Percentiles rank a stretch among this genome's conserved stretches.
Evolutionary conservation across 2,888 invertebrate genomes (phyloP).

Genomic region (Trilocha varians): DNA sequence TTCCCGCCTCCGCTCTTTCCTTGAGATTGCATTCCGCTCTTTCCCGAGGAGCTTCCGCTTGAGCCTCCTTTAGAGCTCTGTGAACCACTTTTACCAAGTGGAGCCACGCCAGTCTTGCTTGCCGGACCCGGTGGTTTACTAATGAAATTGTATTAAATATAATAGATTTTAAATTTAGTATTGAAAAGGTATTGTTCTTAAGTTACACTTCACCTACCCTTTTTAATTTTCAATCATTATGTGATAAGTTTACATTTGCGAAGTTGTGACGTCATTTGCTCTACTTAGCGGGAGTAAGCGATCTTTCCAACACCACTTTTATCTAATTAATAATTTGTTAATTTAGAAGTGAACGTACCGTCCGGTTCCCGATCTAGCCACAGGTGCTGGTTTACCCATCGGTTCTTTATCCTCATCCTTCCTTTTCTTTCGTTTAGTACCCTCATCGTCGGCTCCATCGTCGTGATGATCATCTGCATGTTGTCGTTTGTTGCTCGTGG

Average conservation of each 20-base stretch:
- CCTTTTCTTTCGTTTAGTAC: constrained; percentile 81
- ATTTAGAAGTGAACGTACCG: constrained; percentile 33
- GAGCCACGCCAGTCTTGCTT: constrained; percentile 66
- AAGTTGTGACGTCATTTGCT: too few relatives aligned
- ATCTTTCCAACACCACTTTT: too few relatives aligned
- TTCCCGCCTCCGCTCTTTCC: constrained; percentile 43
- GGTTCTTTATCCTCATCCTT: constrained; percentile 78
- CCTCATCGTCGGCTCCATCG: constrained; percentile 76
- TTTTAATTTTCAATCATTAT: too few relatives aligned
- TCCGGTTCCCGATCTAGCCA: constrained; percentile 43
- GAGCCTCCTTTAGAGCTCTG: constrained; percentile 34
- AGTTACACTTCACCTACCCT: too few relatives aligned
- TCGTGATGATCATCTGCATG: constrained; percentile 69
- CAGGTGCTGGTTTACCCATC: constrained; percentile 61
- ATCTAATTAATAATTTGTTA: too few relatives aligned
- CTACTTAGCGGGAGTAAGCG: too few relatives aligned
- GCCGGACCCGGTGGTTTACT: constrained; percentile 70
- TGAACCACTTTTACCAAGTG: too few relatives aligned
- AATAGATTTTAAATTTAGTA: too few relatives aligned
- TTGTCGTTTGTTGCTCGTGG: constrained; percentile 30
- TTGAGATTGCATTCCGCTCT: constrained; percentile 30
- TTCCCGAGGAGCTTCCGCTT: constrained; percentile 28
- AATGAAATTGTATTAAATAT: constrained; percentile 31
- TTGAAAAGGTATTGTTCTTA: too few relatives aligned
- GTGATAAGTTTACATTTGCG: too few relatives aligned